Conservation (phyloP, 2,113 vertebrate species). For the Urocynchramus pylzowi region DNA sequence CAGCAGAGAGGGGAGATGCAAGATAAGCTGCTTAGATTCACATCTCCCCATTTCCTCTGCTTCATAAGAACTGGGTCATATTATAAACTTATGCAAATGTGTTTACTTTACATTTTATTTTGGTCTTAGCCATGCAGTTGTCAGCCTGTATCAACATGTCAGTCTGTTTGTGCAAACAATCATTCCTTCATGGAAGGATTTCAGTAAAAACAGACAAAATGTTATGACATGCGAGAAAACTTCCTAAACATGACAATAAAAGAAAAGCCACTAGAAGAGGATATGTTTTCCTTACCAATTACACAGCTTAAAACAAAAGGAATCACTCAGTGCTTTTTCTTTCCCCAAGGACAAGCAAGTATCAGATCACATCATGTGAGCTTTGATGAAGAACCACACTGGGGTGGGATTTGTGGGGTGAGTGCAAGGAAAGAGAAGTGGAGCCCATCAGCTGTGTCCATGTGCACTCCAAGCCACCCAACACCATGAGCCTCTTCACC, state of each 20-base stretch:
- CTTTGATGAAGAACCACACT: neutral
- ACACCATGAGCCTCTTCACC: accelerated
- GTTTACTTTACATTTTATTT: slow-evolving; percentile 75
- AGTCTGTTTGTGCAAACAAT: slow-evolving; percentile 68
- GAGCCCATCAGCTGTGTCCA: neutral
- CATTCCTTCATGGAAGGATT: slow-evolving; percentile 63
- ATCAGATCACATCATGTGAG: accelerated
- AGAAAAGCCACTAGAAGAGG: slow-evolving; percentile 48
- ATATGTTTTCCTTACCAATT: slow-evolving; percentile 46
- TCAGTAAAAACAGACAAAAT: slow-evolving; percentile 72
- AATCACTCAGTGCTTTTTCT: neutral
- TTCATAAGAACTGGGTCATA: neutral
- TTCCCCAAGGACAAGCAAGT: neutral
- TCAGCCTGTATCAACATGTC: slow-evolving; percentile 74
- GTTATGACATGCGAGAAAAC: slow-evolving; percentile 69
- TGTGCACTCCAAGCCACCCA: neutral
- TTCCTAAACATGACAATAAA: slow-evolving; percentile 45
- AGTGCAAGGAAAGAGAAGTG: accelerated
- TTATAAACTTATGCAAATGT: slow-evolving; percentile 74
- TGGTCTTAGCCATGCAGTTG: slow-evolving; percentile 59
- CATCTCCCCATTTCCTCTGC: slow-evolving; percentile 37
- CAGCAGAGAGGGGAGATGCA: slow-evolving; percentile 32
- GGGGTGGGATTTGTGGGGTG: neutral
- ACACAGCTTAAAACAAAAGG: slow-evolving; percentile 35
- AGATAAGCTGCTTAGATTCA: slow-evolving; percentile 51